phyloP scores from a whole-genome alignment of 2,888 invertebrate genomes.

The Thysanoteuthis rhombus region DNA sequence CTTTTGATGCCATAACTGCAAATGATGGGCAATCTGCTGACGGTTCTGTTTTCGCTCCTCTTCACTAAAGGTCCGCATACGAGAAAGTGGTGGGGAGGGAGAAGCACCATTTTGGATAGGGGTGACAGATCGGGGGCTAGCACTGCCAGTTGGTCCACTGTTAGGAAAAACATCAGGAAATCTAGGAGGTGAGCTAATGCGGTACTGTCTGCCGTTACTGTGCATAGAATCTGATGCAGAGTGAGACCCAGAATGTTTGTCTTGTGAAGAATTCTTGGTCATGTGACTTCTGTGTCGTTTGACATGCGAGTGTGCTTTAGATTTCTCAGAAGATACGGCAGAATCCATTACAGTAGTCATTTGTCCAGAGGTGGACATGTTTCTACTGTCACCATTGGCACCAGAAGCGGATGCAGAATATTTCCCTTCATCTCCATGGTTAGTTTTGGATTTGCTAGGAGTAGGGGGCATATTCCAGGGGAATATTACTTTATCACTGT shows the following conservation, averaged over 20 bases:
- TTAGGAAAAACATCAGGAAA: conserved; percentile 20
- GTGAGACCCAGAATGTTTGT: conserved; percentile 27
- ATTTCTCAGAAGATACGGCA: conserved; percentile 36
- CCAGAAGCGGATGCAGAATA: conserved; percentile 20
- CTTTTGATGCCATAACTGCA: conserved; percentile 62
- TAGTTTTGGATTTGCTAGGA: background rate
- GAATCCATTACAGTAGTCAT: conserved; percentile 46
- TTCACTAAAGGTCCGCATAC: conserved; percentile 52
- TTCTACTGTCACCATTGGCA: conserved; percentile 15
- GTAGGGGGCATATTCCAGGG: background rate
- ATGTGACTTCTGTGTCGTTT: conserved; percentile 32
- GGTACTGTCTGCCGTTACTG: conserved; percentile 32
- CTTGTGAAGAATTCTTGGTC: conserved; percentile 35
- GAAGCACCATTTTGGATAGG: conserved; percentile 38
- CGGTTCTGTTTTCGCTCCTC: conserved; percentile 60
- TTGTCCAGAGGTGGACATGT: conserved; percentile 40
- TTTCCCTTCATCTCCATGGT: conserved; percentile 32
- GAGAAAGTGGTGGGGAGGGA: conserved; percentile 50
- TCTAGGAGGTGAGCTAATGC: conserved; percentile 23
- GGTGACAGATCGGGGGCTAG: conserved; percentile 38
- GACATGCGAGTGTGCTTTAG: conserved; percentile 31
- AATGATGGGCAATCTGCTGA: conserved; percentile 60
- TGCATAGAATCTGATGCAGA: background rate
- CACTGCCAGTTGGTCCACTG: background rate
- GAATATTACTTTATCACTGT: conserved; percentile 15